A percentile compares a stretch with the other conserved stretches of the same genome.
phyloP scores from a whole-genome alignment of 2,888 invertebrate genomes.

The Laspeyria flexula region DNA sequence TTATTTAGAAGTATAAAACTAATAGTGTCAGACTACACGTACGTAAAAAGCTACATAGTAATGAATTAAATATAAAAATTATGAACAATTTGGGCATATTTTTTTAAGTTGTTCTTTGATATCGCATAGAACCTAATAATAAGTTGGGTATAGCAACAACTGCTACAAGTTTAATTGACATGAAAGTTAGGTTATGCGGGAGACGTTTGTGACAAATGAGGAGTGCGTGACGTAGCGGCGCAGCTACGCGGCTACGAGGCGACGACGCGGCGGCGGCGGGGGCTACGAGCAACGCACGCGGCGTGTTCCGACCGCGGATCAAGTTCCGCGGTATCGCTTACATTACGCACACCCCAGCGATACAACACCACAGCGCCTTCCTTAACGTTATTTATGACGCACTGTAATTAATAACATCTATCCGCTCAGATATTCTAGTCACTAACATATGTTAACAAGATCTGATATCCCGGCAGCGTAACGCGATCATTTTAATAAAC shows the following conservation, averaged over 20 bases:
- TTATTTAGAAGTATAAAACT: not conserved
- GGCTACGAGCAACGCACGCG: conserved; percentile 22
- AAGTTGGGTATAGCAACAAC: not conserved
- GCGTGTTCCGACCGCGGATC: conserved; percentile 39
- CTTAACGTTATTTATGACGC: conserved; percentile 71
- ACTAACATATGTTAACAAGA: conserved; percentile 69
- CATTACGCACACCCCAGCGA: conserved; percentile 48
- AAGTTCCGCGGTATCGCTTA: conserved; percentile 60
- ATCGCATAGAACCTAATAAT: not conserved
- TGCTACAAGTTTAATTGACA: conserved; percentile 32
- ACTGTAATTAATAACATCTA: conserved; percentile 70
- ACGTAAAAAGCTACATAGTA: too few species aligned
- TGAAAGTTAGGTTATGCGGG: conserved; percentile 43
- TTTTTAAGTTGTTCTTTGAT: too few species aligned
- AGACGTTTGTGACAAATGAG: conserved; percentile 68
- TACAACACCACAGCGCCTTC: conserved; percentile 51
- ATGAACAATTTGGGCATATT: too few species aligned
- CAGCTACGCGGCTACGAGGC: conserved; percentile 23
- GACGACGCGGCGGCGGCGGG: conserved; percentile 17
- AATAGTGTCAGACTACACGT: too few species aligned
- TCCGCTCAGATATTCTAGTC: conserved; percentile 64
- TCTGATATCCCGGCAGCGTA: conserved; percentile 56
- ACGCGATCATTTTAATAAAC: conserved; percentile 57
- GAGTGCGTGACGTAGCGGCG: conserved; percentile 58
- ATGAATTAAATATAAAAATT: too few species aligned